phyloP scores from a whole-genome alignment of 2,888 invertebrate species.

The Himalopsyche tibetana region DNA sequence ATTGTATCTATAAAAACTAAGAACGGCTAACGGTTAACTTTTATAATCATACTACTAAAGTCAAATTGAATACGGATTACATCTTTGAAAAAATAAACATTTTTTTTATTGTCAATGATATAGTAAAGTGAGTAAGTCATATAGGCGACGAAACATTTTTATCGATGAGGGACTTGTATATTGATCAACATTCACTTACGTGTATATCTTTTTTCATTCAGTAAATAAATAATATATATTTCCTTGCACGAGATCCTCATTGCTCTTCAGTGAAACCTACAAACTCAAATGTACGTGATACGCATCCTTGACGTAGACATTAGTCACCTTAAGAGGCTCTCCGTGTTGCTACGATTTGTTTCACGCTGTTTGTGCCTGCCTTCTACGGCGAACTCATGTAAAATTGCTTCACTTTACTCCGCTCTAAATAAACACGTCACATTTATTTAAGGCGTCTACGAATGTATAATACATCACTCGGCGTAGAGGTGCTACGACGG shows the following conservation, averaged over 20 bases:
- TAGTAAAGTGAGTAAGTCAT: too few relatives aligned
- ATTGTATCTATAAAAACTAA: too few relatives aligned
- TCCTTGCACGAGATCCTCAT: not conserved
- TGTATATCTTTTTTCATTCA: too few relatives aligned
- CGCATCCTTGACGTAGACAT: not conserved
- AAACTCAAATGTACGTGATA: conserved; percentile 20
- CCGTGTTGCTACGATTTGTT: conserved; percentile 2
- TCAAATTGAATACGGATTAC: too few relatives aligned
- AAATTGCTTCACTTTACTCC: not conserved
- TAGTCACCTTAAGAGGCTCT: not conserved
- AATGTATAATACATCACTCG: not conserved
- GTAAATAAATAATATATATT: too few relatives aligned
- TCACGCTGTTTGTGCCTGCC: not conserved
- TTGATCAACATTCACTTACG: too few relatives aligned
- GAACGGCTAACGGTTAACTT: too few relatives aligned
- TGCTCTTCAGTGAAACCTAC: conserved; percentile 9
- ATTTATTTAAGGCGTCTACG: not conserved
- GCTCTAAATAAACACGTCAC: conserved; percentile 24
- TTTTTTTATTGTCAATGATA: too few relatives aligned
- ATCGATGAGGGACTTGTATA: too few relatives aligned
- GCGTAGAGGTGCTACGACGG: conserved; percentile 11
- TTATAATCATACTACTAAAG: too few relatives aligned
- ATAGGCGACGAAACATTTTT: too few relatives aligned
- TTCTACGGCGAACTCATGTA: not conserved
- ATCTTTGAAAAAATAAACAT: too few relatives aligned